These are phyloP conservation scores for Malacoraja senta DNA, from an alignment of 2,797 vertebrate species.

Conservation along the genomic window DNA sequence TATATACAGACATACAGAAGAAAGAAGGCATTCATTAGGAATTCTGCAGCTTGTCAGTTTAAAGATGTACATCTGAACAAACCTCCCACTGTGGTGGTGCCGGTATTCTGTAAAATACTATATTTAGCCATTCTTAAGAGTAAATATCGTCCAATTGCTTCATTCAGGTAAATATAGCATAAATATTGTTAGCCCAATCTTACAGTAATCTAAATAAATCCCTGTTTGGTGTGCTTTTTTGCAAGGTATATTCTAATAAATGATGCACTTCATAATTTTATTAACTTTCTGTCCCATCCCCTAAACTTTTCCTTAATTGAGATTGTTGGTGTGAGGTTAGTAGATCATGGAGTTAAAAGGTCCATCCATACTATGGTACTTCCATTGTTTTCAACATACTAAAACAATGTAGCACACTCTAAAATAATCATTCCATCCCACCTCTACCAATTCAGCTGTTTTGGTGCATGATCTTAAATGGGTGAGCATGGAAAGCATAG, in stretches of 20 bases:
- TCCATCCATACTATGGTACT: background rate
- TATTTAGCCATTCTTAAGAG: slow-evolving; percentile 91
- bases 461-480: background rate
- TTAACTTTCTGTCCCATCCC: background rate
- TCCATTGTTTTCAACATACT: background rate
- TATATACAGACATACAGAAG: slow-evolving; percentile 94
- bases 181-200: slow-evolving; percentile 85
- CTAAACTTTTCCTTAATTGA: background rate
- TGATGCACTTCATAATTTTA: slow-evolving; percentile 57
- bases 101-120: slow-evolving; percentile 80
- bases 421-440: background rate
- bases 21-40: slow-evolving; percentile 98
- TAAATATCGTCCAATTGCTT: slow-evolving; percentile 93
- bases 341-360: background rate
- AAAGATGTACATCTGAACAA: slow-evolving; percentile 93
- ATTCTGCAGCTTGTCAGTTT: slow-evolving; percentile 94
- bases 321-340: background rate
- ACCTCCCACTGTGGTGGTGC: slow-evolving; percentile 84
- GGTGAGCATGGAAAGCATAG: background rate
- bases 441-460: background rate
- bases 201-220: slow-evolving; percentile 79
- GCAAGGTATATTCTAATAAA: slow-evolving; percentile 66
- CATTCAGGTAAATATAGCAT: slow-evolving; percentile 92
- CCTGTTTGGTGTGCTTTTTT: slow-evolving; percentile 62
- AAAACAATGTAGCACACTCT: background rate